Evolutionary conservation across 2,888 invertebrate species (phyloP).

Genomic region (Phengaris arion): DNA sequence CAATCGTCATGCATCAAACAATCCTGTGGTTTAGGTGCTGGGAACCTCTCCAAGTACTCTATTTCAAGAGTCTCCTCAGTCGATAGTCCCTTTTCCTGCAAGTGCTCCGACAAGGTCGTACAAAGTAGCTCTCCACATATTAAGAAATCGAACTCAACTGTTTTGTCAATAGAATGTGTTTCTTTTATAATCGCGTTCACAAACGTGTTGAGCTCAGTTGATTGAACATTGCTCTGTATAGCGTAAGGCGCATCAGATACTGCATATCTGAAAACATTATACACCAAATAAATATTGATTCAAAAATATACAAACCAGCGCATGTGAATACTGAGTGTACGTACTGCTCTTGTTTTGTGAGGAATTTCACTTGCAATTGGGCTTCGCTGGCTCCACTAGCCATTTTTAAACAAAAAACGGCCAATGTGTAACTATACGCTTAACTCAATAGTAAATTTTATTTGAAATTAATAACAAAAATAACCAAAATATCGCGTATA

Average conservation of each 20-base stretch:
- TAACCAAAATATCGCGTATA: constrained; percentile 1
- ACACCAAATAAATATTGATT: constrained; percentile 28
- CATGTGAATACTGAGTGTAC: constrained; percentile 49
- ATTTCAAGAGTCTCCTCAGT: constrained; percentile 92
- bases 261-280: constrained; percentile 83
- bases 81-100: constrained; percentile 86
- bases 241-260: constrained; percentile 92
- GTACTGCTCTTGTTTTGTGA: constrained; percentile 90
- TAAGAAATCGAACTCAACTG: constrained; percentile 92
- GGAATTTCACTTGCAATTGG: constrained; percentile 87
- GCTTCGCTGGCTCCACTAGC: constrained; percentile 59
- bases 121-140: constrained; percentile 90
- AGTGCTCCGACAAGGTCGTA: constrained; percentile 84
- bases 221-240: constrained; percentile 85
- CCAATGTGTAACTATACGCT: not conserved
- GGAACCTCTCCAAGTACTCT: constrained; percentile 94
- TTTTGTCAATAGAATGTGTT: constrained; percentile 55
- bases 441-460: not conserved
- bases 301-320: constrained; percentile 39
- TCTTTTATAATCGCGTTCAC: constrained; percentile 88
- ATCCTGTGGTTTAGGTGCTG: constrained; percentile 95
- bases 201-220: constrained; percentile 86
- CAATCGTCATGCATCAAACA: constrained; percentile 97
- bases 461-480: not conserved
- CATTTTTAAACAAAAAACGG: constrained; percentile 7